These are phyloP conservation scores for Aplodontia rufa DNA, from an alignment of 2,113 vertebrate genomes.

Conservation along the genomic window DNA sequence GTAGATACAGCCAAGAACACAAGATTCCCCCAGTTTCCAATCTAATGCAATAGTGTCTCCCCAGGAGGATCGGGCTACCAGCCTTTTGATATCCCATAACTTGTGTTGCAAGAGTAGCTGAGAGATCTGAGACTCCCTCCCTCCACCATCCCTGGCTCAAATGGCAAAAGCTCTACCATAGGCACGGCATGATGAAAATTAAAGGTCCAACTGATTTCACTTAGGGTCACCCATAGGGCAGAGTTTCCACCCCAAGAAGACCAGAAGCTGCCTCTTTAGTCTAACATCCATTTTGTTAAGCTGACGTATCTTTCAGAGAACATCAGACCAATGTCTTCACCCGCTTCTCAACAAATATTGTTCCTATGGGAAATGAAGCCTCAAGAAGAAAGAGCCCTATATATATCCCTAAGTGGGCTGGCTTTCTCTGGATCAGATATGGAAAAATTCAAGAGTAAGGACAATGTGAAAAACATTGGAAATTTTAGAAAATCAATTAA, in stretches of 20 bases:
- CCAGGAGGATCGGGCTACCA: not conserved
- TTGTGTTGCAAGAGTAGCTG: not conserved
- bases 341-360: not conserved
- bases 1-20: not conserved
- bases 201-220: not conserved
- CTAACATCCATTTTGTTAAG: not conserved
- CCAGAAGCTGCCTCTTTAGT: not conserved
- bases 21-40: not conserved
- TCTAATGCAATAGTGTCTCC: not conserved
- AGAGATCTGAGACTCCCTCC: not conserved
- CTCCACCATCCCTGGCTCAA: not conserved
- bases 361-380: fast-evolving
- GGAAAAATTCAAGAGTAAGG: not conserved
- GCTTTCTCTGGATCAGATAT: not conserved
- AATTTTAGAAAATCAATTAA: not conserved
- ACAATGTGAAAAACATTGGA: not conserved
- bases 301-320: not conserved
- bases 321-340: not conserved
- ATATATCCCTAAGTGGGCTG: not conserved
- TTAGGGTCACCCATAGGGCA: not conserved
- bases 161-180: not conserved
- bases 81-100: not conserved
- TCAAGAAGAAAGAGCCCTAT: not conserved
- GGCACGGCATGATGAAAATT: no score
- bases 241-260: not conserved